Conservation (phyloP, 2,113 vertebrate genomes). For the Hippolais icterina region DNA sequence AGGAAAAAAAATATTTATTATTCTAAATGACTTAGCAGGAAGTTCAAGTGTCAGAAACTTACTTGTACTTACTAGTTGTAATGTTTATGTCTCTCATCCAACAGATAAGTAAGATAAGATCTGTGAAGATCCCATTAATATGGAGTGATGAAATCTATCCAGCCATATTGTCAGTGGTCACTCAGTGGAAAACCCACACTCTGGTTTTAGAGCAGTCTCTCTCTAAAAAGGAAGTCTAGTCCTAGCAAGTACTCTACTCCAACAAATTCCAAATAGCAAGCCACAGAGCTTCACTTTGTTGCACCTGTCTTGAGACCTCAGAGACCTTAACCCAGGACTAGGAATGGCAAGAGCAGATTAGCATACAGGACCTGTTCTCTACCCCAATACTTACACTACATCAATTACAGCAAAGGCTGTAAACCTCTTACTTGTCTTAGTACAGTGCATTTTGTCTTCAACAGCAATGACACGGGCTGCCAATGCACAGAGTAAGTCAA, state of each 20-base stretch:
- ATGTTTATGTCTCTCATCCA: not conserved
- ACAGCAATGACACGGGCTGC: not conserved
- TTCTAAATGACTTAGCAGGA: not conserved
- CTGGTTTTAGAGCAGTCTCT: not conserved
- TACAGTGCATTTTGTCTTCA: not conserved
- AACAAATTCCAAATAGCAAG: not conserved
- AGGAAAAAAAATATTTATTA: not conserved
- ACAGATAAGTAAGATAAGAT: not conserved
- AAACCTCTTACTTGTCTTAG: not conserved
- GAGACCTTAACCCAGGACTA: not conserved
- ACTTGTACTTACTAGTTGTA: not conserved
- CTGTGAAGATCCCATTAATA: not conserved
- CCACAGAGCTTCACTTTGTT: not conserved
- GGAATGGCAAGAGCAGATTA: not conserved
- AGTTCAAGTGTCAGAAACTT: not conserved
- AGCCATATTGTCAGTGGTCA: not conserved
- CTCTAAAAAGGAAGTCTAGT: not conserved
- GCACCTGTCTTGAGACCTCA: not conserved
- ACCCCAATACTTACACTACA: not conserved
- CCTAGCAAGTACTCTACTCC: not conserved
- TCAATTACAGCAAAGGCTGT: not conserved
- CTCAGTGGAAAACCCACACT: not conserved
- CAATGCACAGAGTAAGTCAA: not conserved
- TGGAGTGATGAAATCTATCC: not conserved
- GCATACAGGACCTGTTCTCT: not conserved